phyloP scores from a whole-genome alignment of 2,797 vertebrate genomes.

The Craterocephalus amniculus region DNA sequence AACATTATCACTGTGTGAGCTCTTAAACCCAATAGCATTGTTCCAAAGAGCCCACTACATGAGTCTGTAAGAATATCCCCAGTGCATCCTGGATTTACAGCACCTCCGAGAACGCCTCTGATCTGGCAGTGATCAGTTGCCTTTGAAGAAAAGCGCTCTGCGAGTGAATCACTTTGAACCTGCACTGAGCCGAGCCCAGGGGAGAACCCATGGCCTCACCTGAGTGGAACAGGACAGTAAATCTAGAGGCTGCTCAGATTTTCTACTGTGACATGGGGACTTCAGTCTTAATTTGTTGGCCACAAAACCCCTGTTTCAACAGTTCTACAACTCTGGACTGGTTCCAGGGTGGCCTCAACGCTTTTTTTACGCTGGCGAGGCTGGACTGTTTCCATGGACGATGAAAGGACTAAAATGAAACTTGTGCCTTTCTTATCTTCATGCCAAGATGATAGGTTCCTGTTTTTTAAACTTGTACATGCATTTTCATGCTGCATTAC shows the following conservation, averaged over 20 bases:
- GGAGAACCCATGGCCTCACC: slow-evolving; percentile 68
- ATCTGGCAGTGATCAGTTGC: slow-evolving; percentile 81
- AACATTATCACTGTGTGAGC: slow-evolving; percentile 72
- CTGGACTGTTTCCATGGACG: slow-evolving; percentile 59
- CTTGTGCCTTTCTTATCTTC: slow-evolving; percentile 12
- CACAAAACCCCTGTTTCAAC: slow-evolving; percentile 46
- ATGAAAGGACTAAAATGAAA: slow-evolving; percentile 61
- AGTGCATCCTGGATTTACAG: slow-evolving; percentile 82
- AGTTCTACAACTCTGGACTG: slow-evolving; percentile 55
- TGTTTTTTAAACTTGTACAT: slow-evolving; percentile 4
- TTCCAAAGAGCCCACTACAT: slow-evolving; percentile 67
- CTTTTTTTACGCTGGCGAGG: slow-evolving; percentile 64
- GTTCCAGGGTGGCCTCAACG: slow-evolving; percentile 56
- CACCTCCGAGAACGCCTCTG: slow-evolving; percentile 75
- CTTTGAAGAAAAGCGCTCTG: slow-evolving; percentile 79
- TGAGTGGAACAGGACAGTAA: slow-evolving; percentile 78
- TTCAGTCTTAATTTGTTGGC: slow-evolving; percentile 75
- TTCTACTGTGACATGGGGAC: slow-evolving; percentile 64
- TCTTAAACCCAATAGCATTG: slow-evolving; percentile 75
- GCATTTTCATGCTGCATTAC: slow-evolving; percentile 8
- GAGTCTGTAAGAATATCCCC: slow-evolving; percentile 72
- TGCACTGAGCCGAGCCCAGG: slow-evolving; percentile 68
- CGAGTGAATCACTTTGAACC: slow-evolving; percentile 83
- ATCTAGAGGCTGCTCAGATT: slow-evolving; percentile 73
- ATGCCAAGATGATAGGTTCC: slow-evolving; percentile 6